A percentile compares a stretch with the other conserved stretches of the same genome.
Conservation (phyloP, 2,113 vertebrate genomes). For the Rhinolophus ferrumequinum region DNA sequence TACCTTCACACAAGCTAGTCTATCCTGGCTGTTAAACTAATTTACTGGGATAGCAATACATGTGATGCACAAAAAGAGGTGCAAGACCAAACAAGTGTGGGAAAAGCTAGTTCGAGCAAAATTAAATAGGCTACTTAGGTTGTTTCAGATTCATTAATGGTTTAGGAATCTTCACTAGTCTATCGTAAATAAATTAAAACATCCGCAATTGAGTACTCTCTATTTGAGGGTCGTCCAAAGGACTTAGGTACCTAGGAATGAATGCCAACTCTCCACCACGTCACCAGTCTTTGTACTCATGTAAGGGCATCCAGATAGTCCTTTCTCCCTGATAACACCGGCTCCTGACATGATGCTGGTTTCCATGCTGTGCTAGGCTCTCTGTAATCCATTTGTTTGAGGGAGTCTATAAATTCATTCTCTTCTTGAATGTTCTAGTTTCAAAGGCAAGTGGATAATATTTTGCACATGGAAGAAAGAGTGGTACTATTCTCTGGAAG, state of each 20-base stretch:
- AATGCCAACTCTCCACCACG: neutral
- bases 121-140: neutral
- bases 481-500: conserved; percentile 39
- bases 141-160: neutral
- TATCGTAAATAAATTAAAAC: neutral
- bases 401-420: neutral
- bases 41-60: neutral
- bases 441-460: conserved; percentile 44
- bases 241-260: no score
- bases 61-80: neutral
- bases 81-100: neutral
- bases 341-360: neutral
- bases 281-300: neutral
- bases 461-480: conserved; percentile 1
- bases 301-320: no score
- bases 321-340: neutral
- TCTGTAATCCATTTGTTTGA: neutral
- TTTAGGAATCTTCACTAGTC: neutral
- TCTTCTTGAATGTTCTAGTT: neutral
- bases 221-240: neutral
- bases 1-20: neutral
- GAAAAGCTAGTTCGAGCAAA: neutral
- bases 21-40: neutral
- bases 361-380: neutral
- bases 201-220: neutral